Evolutionary conservation across 2,888 invertebrate genomes (phyloP), one percentile per base, ranked within the genome.

Genomic region (Hanleya hanleyi): DNA sequence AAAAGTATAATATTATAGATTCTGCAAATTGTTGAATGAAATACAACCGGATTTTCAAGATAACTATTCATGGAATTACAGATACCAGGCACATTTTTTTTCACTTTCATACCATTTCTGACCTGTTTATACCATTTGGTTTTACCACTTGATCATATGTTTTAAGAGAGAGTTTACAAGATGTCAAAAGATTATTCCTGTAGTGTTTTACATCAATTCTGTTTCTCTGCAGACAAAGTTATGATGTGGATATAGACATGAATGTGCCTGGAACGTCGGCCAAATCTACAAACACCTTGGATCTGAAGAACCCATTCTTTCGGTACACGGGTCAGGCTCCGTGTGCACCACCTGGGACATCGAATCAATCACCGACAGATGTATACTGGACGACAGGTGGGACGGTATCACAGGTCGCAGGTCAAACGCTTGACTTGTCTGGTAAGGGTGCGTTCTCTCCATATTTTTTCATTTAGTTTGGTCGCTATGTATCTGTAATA

Each of bases 291-390:
- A 99, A 99, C 90, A 96, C 96, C 22, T 93, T 99, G 87, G 99
- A 99, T 91, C 92, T 99, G 86, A 99, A 99, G 92, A 99, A 99
- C 92, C 98, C 99, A 0, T 98, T 97, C 93, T 99, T 99, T 91
- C 94, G 98, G 89, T 90, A 90, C 84, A 89, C 90, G 36, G 90
- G 90, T 26, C 86, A 88, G 65, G 81, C 84, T 12, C 96, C 97
- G 0, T 96, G 96, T 0, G 96, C 97, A 0, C 98, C 98, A 7
- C 98, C 98, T 0, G 97, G 98, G 15, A 95, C 95, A 66, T 96
- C 95, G 87, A 95, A 94, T 74, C 94, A 95, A 65, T 97, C 98
- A 1, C 98, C 99, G 0, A 97, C 97, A 87, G 98, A 99, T 91
- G 73, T 78, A 26, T 90, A 90, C 80, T 90, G 89, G 89, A 86